Evolutionary conservation across 2,113 vertebrate species (phyloP), one percentile per base, ranked within the genome.

Genomic region (Mesoclemmys tuberculata): DNA sequence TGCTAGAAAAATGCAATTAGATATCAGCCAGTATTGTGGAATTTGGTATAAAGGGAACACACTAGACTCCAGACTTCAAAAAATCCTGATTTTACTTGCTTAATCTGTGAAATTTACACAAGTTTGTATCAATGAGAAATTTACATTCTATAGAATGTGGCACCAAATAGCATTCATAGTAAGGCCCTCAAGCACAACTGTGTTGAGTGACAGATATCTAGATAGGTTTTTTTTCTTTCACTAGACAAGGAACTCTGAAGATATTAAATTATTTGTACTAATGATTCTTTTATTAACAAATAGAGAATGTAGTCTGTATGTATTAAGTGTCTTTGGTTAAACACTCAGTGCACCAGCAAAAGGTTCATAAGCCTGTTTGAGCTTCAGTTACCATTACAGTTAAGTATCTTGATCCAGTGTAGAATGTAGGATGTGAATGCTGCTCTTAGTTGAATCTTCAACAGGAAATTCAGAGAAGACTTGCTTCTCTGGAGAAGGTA

Each of bases 401-500:
- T 94, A 93, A 71, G 81, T 58, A 82, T 93, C 93, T 54, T 96
- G 90, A 92, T 97, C 97, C 94, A 97, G 91, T 86, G 97, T 95
- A 31, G 96, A 96, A 88, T 97, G 97, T 93, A 97, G 93, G 90
- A 97, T 96, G 48, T 97, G 96, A 58, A 97, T 97, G 83, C 93
- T 94, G 84, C n/a, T 92, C 4, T 48, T 61, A 35, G 11, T 38
- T 85, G 82, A 27, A 52, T 18, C 7, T 51, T 93, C 58, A 46
- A 38, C 10, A 26, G n/a, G 24, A 61, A 95, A 93, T 46, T 93
- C 94, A n/a, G 96, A 97, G 89, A 96, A 95, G 48, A 56, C 92
- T 84, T 96, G 71, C 29, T 44, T 56, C 18, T 26, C 24, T 6
- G 56, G 21, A 16, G 55, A 29, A 21, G 49, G 18, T 56, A 56